Evolutionary conservation across 92 coral and sea anemone genomes (phyloP), one percentile per base, ranked within the genome.

Genomic region (Siderastrea siderea): DNA sequence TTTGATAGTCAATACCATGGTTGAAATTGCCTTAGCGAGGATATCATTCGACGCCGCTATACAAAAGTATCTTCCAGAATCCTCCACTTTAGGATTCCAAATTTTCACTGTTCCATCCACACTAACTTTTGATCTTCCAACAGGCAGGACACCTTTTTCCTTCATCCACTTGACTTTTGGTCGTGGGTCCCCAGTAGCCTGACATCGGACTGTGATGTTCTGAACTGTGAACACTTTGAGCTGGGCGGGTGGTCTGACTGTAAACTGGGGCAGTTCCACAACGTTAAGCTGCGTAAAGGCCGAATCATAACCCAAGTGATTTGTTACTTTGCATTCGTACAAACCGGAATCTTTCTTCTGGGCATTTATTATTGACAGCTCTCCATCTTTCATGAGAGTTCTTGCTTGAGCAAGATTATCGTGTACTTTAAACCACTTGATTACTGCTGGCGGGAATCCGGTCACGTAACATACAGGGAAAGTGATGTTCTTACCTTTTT

Each of bases 51-150:
- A 85, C 1, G 89, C 53, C 9, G 84, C 89, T 3, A 26, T 11
- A 44, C 84, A 85, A 2, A 8, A 66, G 10, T 85, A 77, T 14
- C 2, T 54, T 3, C 89, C 89, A 19, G 89, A 85, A 68, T 85
- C 89, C 47, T 51, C 77, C 9, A 12, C 50, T 55, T 44, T 77
- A 10, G 50, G 0, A 14, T 85, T 65, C 83, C 82, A 75, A 3
- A 85, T 65, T 5, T 45, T 78, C 6, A 85, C 69, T 9, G 89
- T 76, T 66, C 89, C 89, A 68, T 85, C n/a, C n/a, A n/a, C 68
- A 38, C 26, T 44, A 11, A 67, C 77, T 16, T 7, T 6, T 10
- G 83, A 85, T 68, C 82, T 77, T 19, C 69, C 83, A 1, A 47
- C 26, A 11, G 89, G 84, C 4, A 85, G 50, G 49, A 7, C 59